Percentiles rank a stretch among this genome's conserved stretches.
phyloP scores from a whole-genome alignment of 2,797 vertebrate genomes.

The Paguma larvata region DNA sequence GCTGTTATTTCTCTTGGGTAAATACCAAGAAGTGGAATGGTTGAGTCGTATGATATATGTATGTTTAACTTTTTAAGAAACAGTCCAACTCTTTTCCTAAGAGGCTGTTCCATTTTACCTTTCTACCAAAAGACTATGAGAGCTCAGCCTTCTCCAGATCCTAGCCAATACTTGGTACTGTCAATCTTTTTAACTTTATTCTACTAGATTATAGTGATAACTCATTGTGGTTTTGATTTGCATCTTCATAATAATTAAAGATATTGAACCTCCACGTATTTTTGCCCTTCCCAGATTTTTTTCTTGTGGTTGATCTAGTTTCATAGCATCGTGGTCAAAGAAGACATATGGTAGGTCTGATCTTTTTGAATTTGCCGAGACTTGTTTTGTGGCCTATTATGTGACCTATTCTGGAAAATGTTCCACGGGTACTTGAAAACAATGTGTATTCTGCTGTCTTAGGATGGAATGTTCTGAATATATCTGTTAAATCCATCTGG shows the following conservation, averaged over 20 bases:
- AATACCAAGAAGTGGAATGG: not conserved
- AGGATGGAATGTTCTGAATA: not conserved
- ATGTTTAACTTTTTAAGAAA: slow-evolving; percentile 9
- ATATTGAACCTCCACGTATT: not conserved
- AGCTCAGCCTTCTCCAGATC: not conserved
- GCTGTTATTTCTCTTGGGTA: slow-evolving; percentile 21
- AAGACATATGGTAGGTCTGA: not conserved
- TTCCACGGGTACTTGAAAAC: not conserved
- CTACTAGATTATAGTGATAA: not conserved
- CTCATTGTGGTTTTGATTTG: not conserved
- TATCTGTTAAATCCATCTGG: not conserved
- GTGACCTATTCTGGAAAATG: not conserved
- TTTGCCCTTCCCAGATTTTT: not conserved
- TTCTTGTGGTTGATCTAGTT: not conserved
- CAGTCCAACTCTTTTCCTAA: not conserved
- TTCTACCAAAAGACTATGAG: not conserved
- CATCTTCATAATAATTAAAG: not conserved
- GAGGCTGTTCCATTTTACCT: not conserved
- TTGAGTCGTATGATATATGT: not conserved
- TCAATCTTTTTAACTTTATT: slow-evolving; percentile 5
- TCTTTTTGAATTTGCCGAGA: not conserved
- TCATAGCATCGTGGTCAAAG: not conserved
- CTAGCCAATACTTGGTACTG: not conserved
- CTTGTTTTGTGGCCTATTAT: not conserved
- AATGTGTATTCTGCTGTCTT: not conserved